These are phyloP conservation scores for Eurosta solidaginis DNA, from an alignment of 1,140 invertebrate genomes.

Conservation along the genomic window DNA sequence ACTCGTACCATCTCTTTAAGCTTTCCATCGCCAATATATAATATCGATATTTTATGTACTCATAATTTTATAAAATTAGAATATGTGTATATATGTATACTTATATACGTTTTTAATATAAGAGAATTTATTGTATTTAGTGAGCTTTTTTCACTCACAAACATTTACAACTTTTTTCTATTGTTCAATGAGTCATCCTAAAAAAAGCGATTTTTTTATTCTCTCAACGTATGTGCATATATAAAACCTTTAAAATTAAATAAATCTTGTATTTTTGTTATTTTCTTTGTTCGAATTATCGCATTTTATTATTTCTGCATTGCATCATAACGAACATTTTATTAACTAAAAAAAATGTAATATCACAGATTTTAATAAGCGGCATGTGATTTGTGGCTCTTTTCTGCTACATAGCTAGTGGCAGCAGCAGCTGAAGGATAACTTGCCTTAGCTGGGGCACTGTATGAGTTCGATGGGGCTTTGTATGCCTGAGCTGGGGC, in stretches of 20 bases:
- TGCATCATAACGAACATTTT: neutral
- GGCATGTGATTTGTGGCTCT: neutral
- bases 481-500: neutral
- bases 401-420: conserved; percentile 1
- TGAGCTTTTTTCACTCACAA: neutral
- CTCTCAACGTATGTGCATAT: neutral
- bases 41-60: no score
- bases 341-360: neutral
- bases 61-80: no score
- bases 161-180: neutral
- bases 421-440: conserved; percentile 30
- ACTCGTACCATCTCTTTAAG: no score
- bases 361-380: conserved; percentile 29
- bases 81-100: no score
- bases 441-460: conserved; percentile 36
- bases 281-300: conserved; percentile 24
- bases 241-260: neutral
- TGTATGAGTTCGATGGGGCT: conserved; percentile 29
- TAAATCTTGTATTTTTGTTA: neutral
- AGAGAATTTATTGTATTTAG: no score
- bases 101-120: no score
- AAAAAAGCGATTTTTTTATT: neutral
- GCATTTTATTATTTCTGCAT: neutral
- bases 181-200: neutral
- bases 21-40: no score